Percentiles rank a stretch among this genome's conserved stretches.
Evolutionary conservation across 1,140 invertebrate genomes (phyloP).

Genomic region (Tetragonula clypearis): DNA sequence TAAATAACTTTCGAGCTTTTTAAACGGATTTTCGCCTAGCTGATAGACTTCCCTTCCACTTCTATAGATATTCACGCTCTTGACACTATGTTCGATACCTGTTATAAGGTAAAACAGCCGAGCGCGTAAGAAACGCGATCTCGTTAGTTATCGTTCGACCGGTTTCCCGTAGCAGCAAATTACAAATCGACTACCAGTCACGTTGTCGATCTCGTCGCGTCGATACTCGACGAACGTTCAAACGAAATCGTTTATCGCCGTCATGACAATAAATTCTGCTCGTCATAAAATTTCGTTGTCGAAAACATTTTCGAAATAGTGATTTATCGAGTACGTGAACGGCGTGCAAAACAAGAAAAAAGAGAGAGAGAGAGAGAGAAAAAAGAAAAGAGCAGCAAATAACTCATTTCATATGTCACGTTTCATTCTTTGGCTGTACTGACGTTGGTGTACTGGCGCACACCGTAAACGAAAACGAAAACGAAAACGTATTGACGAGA

Average conservation of each 20-base stretch:
- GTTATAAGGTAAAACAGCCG: not conserved
- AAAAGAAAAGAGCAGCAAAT: slow-evolving; percentile 38
- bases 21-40: slow-evolving; percentile 9
- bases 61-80: not conserved
- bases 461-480: not conserved
- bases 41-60: not conserved
- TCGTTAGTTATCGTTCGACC: not conserved
- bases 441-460: not conserved
- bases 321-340: slow-evolving; percentile 48
- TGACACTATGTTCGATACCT: not conserved
- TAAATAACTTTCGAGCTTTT: slow-evolving; percentile 31
- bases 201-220: not conserved
- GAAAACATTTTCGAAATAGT: slow-evolving; percentile 35
- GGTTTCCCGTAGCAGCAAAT: not conserved
- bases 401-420: slow-evolving; percentile 58
- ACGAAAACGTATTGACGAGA: not conserved
- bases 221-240: too few species aligned
- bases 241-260: slow-evolving; percentile 2
- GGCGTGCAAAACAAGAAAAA: slow-evolving; percentile 22
- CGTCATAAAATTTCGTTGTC: slow-evolving; percentile 5
- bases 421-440: not conserved
- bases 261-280: slow-evolving; percentile 23
- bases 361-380: too few species aligned
- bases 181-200: too few species aligned
- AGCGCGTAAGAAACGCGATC: not conserved